Base-by-base conservation (phyloP, 2,113 vertebrate species). In the Benitochromis conjunctus region DNA sequence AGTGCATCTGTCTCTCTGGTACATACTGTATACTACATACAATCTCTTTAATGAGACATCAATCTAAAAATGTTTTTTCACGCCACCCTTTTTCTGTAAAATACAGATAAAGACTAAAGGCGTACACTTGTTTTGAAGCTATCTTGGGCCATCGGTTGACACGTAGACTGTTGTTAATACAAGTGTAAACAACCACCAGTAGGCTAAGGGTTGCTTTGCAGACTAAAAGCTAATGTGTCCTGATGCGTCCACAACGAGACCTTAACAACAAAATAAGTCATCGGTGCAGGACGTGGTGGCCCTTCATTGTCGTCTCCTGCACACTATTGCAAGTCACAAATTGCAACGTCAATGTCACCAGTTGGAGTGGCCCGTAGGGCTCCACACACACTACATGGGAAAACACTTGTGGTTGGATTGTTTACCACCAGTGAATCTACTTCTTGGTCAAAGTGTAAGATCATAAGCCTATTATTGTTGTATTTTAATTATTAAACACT, bases 141-240 rank as follows among this genome's bases (percentile, higher is more conserved):
- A 53, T 29, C 43, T 74, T 48, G 24, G 43, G 16, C 24, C 29
- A 48, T 48, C 43, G 7, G 69, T 29, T 31, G 43, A 3, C 46
- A n/a, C 1, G 2, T 0, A 29, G 69, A 19, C 13, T 0, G 5
- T 9, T 19, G 14, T 74, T 18, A 0, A 1, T 48, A 11, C 9
- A 51, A 1, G 24, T 19, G 0, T 76, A 31, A 76, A 53, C 71
- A 76, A 51, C 69, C 43, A 51, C 0, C 43, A 8, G 7, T 3
- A 51, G 69, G 24, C 24, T 19, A 76, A 74, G 14, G 5, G 9
- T 0, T 12, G 2, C 26, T 76, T 19, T 48, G 43, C 11, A 74
- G 41, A 46, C 13, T 18, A 71, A 48, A 18, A 26, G 41, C 41
- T 18, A 11, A 71, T 71, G 3, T 71, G 31, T 31, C 57, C 26